Evolutionary conservation across 2,888 invertebrate species (phyloP).

Genomic region (Coelinius sp.): DNA sequence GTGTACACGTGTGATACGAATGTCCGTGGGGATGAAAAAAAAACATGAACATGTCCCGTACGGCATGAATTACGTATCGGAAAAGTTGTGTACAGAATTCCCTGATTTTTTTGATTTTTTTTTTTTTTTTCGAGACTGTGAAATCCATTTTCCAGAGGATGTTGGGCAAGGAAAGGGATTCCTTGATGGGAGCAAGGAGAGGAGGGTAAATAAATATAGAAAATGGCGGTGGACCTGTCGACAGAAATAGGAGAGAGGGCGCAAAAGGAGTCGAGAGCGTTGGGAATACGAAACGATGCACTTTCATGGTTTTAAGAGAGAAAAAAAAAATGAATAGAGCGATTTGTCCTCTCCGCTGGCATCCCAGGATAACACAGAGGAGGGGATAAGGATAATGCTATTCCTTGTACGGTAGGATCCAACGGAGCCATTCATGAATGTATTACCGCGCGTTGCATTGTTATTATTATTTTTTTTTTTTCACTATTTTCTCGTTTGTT

Average conservation of each 20-base stretch:
- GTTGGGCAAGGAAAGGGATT: too few relatives aligned
- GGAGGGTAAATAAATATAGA: too few relatives aligned
- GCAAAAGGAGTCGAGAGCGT: constrained; percentile 17
- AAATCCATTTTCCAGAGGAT: constrained; percentile 46
- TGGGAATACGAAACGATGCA: constrained; percentile 55
- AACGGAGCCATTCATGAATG: constrained; percentile 61
- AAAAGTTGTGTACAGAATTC: constrained; percentile 53
- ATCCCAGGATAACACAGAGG: constrained; percentile 35
- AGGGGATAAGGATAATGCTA: constrained; percentile 52
- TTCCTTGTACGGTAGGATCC: constrained; percentile 55
- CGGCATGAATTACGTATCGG: constrained; percentile 52
- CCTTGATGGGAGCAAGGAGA: too few relatives aligned
- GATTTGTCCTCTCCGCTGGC: constrained; percentile 36
- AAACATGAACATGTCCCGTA: constrained; percentile 4
- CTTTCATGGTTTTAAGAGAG: constrained; percentile 37
- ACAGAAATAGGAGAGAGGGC: background rate
- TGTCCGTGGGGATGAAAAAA: constrained; percentile 16
- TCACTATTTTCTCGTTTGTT: constrained; percentile 42
- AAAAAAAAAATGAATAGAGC: constrained; percentile 8
- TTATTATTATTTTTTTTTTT: constrained; percentile 39
- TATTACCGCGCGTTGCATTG: constrained; percentile 57
- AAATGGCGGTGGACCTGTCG: too few relatives aligned
- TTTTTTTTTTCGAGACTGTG: constrained; percentile 5
- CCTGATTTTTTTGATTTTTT: constrained; percentile 58
- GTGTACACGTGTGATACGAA: constrained; percentile 22